These are phyloP conservation scores for Drosophila borborema DNA, from an alignment of 2,888 invertebrate species.

Conservation along the genomic window DNA sequence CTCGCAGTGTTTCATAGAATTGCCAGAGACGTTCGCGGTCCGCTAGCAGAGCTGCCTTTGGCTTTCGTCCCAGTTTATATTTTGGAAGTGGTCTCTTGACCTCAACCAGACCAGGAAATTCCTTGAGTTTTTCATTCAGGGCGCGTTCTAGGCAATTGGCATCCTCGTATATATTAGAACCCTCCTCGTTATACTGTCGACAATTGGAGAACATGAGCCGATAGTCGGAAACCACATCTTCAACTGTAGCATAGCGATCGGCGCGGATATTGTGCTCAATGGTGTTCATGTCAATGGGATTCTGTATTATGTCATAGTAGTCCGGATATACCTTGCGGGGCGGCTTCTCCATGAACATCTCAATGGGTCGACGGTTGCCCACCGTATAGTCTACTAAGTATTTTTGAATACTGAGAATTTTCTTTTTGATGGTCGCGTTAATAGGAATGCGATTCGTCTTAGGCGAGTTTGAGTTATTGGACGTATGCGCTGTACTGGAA, in stretches of 20 bases:
- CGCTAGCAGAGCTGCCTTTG: slow-evolving; percentile 87
- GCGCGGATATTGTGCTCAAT: slow-evolving; percentile 96
- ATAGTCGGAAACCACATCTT: slow-evolving; percentile 94
- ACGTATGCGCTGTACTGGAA: slow-evolving; percentile 57
- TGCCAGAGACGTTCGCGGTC: slow-evolving; percentile 94
- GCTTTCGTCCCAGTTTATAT: slow-evolving; percentile 74
- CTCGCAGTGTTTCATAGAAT: slow-evolving; percentile 94
- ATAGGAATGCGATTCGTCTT: slow-evolving; percentile 82
- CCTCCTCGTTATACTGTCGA: slow-evolving; percentile 98
- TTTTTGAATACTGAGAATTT: slow-evolving; percentile 92
- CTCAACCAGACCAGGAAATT: slow-evolving; percentile 88
- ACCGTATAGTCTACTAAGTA: slow-evolving; percentile 89
- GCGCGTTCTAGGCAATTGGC: slow-evolving; percentile 94
- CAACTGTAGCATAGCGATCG: slow-evolving; percentile 92
- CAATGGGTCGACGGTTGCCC: slow-evolving; percentile 93
- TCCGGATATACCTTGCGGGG: slow-evolving; percentile 97
- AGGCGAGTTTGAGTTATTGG: slow-evolving; percentile 74
- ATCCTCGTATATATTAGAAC: slow-evolving; percentile 97
- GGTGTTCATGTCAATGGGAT: slow-evolving; percentile 97
- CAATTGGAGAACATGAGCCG: slow-evolving; percentile 99
- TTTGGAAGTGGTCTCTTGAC: slow-evolving; percentile 81
- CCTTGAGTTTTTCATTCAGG: slow-evolving; percentile 92
- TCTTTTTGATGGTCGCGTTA: slow-evolving; percentile 88
- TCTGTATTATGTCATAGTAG: slow-evolving; percentile 96
- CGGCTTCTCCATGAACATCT: slow-evolving; percentile 98